Evolutionary conservation across 2,797 vertebrate genomes (phyloP).

Genomic region (Steatocranus sp.): DNA sequence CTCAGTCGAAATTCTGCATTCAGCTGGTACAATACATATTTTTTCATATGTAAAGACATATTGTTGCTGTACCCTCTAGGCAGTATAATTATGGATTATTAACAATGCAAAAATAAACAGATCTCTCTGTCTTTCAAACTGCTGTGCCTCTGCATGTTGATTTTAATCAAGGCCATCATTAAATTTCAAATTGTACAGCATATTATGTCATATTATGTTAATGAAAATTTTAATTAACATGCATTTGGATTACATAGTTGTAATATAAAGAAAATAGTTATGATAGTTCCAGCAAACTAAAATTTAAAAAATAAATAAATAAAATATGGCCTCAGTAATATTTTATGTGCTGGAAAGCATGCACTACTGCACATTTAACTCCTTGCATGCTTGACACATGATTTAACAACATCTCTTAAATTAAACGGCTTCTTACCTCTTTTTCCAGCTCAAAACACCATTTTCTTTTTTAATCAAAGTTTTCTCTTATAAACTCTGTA

Average conservation of each 20-base stretch:
- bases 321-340: neutral
- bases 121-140: neutral
- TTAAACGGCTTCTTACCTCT: neutral
- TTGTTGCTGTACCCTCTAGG: neutral
- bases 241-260: neutral
- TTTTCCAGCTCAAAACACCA: neutral
- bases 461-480: neutral
- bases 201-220: neutral
- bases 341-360: neutral
- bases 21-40: neutral
- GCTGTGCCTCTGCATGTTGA: neutral
- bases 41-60: neutral
- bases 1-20: neutral
- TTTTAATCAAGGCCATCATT: neutral
- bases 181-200: neutral
- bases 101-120: accelerated
- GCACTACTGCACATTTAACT: neutral
- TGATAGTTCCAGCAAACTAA: neutral
- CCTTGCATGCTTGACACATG: neutral
- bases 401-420: neutral
- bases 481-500: neutral
- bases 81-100: neutral
- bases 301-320: neutral
- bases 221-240: neutral
- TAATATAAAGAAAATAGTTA: neutral